Percentiles rank a stretch among this genome's conserved stretches.
phyloP scores from a whole-genome alignment of 2,888 invertebrate genomes.

The Pyrgus malvae region DNA sequence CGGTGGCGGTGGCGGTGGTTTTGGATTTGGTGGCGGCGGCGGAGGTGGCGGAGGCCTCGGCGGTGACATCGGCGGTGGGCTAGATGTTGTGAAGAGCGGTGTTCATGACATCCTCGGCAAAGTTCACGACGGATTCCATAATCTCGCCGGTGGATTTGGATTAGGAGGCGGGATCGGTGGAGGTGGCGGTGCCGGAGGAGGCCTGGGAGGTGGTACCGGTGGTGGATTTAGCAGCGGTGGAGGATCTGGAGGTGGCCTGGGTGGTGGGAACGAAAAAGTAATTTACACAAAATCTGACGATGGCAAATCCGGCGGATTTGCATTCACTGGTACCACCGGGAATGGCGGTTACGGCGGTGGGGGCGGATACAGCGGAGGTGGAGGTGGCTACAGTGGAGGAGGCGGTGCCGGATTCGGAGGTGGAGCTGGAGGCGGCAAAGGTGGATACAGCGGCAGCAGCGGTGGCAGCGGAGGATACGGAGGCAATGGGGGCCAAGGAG shows the following conservation, averaged over 20 bases:
- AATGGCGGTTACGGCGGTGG: conserved; percentile 70
- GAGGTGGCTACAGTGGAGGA: conserved; percentile 53
- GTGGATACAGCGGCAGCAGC: conserved; percentile 37
- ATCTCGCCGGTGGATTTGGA: conserved; percentile 34
- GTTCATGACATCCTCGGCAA: conserved; percentile 53
- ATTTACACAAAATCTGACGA: conserved; percentile 65
- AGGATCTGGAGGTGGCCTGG: conserved; percentile 35
- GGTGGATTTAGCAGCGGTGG: conserved; percentile 33
- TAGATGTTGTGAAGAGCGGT: conserved; percentile 51
- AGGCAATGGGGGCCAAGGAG: conserved; percentile 33
- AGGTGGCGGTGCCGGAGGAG: conserved; percentile 57
- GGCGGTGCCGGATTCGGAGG: conserved; percentile 42
- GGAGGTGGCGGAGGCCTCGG: conserved; percentile 41
- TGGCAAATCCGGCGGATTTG: conserved; percentile 71
- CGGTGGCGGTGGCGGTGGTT: conserved; percentile 41
- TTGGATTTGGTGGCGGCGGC: conserved; percentile 42
- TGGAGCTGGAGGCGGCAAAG: conserved; percentile 11
- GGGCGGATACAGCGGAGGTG: conserved; percentile 58
- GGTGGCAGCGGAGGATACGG: conserved; percentile 35
- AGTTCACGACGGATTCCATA: conserved; percentile 46
- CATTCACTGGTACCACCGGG: conserved; percentile 63
- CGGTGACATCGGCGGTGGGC: conserved; percentile 43
- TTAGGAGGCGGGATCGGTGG: conserved; percentile 36
- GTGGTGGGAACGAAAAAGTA: conserved; percentile 45
- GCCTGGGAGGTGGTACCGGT: conserved; percentile 27